These are phyloP conservation scores for Philopotamus ludificatus DNA, from an alignment of 1,140 invertebrate species.

Conservation along the genomic window DNA sequence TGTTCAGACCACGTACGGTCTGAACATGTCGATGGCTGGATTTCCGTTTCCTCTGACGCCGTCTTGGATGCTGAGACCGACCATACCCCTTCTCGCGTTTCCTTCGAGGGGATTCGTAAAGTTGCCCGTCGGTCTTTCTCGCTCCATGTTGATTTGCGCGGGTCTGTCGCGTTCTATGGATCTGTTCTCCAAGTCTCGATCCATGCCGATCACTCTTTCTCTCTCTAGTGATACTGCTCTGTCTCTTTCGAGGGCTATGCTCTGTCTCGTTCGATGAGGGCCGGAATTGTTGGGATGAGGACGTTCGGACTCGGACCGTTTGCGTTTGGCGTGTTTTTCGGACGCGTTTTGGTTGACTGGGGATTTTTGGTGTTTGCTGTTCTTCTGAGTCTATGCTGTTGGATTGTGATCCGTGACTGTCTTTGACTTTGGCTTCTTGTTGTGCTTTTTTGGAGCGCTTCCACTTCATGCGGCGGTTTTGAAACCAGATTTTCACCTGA, in stretches of 20 bases:
- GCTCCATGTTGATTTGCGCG: conserved; percentile 10
- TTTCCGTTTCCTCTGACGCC: conserved; percentile 44
- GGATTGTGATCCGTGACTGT: conserved; percentile 47
- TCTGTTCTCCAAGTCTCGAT: conserved; percentile 31
- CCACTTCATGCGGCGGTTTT: conserved; percentile 95
- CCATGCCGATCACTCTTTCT: conserved; percentile 11
- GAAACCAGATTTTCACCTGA: conserved; percentile 96
- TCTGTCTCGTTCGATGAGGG: conserved; percentile 50
- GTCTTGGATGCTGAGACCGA: conserved; percentile 51
- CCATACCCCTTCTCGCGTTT: conserved; percentile 48
- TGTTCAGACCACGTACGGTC: conserved; percentile 57
- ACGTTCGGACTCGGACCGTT: neutral
- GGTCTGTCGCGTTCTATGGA: conserved; percentile 23
- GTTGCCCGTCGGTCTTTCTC: conserved; percentile 45
- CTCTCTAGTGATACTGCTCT: conserved; percentile 7
- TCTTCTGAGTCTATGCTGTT: conserved; percentile 47
- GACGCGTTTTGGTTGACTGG: neutral
- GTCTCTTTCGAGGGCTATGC: conserved; percentile 38
- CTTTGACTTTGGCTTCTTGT: conserved; percentile 66
- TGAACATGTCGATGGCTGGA: conserved; percentile 53
- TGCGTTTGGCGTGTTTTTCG: neutral
- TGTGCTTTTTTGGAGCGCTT: conserved; percentile 92
- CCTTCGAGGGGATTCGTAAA: conserved; percentile 54
- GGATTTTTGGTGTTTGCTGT: conserved; percentile 9
- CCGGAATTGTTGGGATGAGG: conserved; percentile 43